Conservation (phyloP, 2,113 vertebrate species). For the Acinonyx jubatus region DNA sequence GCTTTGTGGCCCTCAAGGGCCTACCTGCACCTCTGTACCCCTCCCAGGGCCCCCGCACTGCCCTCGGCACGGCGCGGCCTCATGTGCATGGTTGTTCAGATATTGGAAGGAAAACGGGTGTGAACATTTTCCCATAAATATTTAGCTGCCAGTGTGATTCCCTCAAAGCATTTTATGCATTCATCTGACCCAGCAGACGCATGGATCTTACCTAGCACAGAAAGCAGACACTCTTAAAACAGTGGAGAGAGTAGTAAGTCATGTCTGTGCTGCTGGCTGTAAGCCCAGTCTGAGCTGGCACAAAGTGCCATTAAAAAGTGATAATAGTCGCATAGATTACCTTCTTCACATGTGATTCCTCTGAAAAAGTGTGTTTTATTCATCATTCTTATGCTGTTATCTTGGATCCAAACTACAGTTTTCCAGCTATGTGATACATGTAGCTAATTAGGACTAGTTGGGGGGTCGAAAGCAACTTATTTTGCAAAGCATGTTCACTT, state of each 20-base stretch:
- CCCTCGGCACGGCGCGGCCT: accelerated
- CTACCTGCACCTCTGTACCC: accelerated
- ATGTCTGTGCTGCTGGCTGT: accelerated
- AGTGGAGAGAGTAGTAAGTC: neutral
- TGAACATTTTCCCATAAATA: neutral
- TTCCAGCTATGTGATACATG: neutral
- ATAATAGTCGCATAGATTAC: neutral
- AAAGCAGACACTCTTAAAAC: neutral
- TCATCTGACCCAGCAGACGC: neutral
- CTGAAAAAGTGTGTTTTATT: neutral
- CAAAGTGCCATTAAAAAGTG: neutral
- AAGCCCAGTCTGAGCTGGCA: neutral
- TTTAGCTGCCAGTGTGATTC: neutral
- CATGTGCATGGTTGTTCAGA: neutral
- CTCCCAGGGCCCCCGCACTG: accelerated
- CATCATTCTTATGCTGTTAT: neutral
- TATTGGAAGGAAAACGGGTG: neutral
- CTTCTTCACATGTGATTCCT: neutral
- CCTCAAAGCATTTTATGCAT: neutral
- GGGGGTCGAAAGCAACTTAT: conserved; percentile 2
- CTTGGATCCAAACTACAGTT: neutral
- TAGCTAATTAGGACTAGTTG: conserved; percentile 28
- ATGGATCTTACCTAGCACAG: neutral
- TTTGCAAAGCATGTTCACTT: conserved; percentile 7
- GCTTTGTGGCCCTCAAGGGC: neutral